Conservation (phyloP, 2,797 vertebrate species). For the Oophaga sylvatica region DNA sequence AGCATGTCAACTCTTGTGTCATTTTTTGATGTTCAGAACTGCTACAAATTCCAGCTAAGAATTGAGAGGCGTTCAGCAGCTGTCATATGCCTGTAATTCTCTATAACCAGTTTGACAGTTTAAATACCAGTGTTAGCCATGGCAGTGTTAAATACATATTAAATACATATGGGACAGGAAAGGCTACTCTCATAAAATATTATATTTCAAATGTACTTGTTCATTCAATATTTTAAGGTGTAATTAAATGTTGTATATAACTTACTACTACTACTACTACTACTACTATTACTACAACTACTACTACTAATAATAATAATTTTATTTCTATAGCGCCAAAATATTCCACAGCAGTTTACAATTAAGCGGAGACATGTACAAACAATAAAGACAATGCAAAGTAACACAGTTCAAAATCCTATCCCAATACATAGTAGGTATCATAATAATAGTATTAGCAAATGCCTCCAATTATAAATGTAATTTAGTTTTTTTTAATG, state of each 20-base stretch:
- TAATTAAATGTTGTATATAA: neutral
- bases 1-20: neutral
- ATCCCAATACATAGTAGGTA: no score
- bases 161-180: neutral
- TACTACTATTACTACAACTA: neutral
- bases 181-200: neutral
- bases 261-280: neutral
- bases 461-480: no score
- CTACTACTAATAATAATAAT: neutral
- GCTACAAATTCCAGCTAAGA: neutral
- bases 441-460: no score
- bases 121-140: slow-evolving; percentile 1
- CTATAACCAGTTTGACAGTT: neutral
- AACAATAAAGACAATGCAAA: no score
- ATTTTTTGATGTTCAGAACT: neutral
- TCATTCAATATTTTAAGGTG: neutral
- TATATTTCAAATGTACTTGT: neutral
- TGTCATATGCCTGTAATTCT: neutral
- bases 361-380: no score
- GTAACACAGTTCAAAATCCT: no score
- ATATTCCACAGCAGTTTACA: no score
- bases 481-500: no score
- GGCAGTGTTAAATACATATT: slow-evolving; percentile 2
- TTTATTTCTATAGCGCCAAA: no score
- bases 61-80: slow-evolving; percentile 6